A percentile compares a stretch with the other conserved stretches of the same genome.
phyloP scores from a whole-genome alignment of 2,797 vertebrate genomes.

The Mionectes olivaceus region DNA sequence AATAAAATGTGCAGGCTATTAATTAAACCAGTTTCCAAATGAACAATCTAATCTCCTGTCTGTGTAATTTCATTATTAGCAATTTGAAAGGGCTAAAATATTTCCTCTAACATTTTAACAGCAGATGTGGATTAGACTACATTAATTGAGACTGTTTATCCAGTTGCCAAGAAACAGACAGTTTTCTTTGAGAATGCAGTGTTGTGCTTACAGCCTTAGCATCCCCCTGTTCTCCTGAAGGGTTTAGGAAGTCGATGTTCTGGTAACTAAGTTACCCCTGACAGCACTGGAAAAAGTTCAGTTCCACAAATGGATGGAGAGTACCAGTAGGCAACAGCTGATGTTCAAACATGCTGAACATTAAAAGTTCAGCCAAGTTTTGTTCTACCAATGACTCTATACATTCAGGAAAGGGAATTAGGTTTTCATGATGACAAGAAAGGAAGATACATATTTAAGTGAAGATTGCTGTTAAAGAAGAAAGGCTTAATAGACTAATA shows the following conservation, averaged over 20 bases:
- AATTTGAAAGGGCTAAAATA: slow-evolving; percentile 53
- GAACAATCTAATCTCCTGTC: slow-evolving; percentile 51
- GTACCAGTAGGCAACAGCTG: slow-evolving; percentile 27
- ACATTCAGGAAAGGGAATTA: slow-evolving; percentile 23
- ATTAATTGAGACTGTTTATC: slow-evolving; percentile 74
- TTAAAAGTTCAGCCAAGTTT: background rate
- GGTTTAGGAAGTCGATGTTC: slow-evolving; percentile 35
- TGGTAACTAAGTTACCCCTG: slow-evolving; percentile 1
- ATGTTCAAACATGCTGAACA: background rate
- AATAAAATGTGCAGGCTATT: slow-evolving; percentile 36
- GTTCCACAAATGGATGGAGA: background rate
- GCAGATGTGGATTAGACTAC: slow-evolving; percentile 65
- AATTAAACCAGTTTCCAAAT: slow-evolving; percentile 54
- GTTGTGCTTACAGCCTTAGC: slow-evolving; percentile 47
- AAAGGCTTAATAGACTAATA: background rate
- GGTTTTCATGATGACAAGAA: background rate
- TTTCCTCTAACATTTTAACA: slow-evolving; percentile 60
- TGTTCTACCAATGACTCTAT: background rate
- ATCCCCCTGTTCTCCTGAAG: slow-evolving; percentile 52
- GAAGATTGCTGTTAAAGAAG: background rate
- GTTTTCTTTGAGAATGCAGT: slow-evolving; percentile 66
- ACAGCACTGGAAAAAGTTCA: background rate
- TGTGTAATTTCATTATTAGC: slow-evolving; percentile 42
- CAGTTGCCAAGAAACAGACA: slow-evolving; percentile 75
- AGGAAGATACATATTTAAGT: background rate